Evolutionary conservation across 2,888 invertebrate genomes (phyloP).

Genomic region (Hedya salicella): DNA sequence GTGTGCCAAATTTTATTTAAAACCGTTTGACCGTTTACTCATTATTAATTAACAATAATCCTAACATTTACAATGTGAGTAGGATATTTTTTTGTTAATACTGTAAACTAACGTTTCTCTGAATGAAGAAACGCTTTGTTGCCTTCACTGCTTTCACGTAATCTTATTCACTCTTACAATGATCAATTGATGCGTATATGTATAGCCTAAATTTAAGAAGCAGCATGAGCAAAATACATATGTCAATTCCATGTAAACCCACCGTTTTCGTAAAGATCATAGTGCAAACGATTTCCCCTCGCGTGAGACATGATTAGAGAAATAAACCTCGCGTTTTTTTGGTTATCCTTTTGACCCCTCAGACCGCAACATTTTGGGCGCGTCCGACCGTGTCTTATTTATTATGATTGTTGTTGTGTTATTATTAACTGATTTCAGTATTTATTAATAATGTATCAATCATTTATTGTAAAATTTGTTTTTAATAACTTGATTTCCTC

Average conservation of each 20-base stretch:
- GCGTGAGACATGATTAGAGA: slow-evolving; percentile 42
- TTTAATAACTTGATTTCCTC: not conserved
- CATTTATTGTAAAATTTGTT: not conserved
- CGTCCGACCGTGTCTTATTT: slow-evolving; percentile 52
- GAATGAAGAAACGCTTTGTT: too few species aligned
- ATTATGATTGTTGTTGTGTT: slow-evolving; percentile 41
- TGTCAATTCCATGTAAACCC: slow-evolving; percentile 27
- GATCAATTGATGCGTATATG: too few species aligned
- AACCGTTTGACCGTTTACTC: too few species aligned
- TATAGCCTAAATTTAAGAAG: too few species aligned
- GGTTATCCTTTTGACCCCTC: slow-evolving; percentile 56
- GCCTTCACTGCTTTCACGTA: too few species aligned
- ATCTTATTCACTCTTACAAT: too few species aligned
- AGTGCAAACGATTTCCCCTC: slow-evolving; percentile 39
- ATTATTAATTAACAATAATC: too few species aligned
- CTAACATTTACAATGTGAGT: too few species aligned
- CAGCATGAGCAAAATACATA: too few species aligned
- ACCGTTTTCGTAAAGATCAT: slow-evolving; percentile 27
- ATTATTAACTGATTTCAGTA: slow-evolving; percentile 13
- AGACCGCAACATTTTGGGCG: slow-evolving; percentile 49
- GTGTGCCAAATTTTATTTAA: too few species aligned
- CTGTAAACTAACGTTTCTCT: too few species aligned
- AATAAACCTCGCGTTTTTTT: slow-evolving; percentile 52
- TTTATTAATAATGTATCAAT: slow-evolving; percentile 5
- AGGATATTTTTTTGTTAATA: too few species aligned